These are phyloP conservation scores for Diglossa cyanea DNA, from an alignment of 2,797 vertebrate species.

Conservation along the genomic window DNA sequence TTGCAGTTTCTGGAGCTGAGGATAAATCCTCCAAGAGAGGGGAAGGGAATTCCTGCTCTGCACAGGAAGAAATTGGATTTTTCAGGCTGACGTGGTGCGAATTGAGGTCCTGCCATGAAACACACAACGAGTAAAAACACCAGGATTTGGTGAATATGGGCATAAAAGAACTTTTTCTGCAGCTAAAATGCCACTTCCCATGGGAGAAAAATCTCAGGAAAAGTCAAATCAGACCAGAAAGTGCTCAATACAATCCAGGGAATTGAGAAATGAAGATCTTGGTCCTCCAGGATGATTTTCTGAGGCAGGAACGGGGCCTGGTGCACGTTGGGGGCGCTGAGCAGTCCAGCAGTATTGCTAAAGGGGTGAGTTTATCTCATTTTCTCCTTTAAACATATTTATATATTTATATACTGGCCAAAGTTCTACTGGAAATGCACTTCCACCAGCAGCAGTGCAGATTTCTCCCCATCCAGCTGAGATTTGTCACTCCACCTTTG, in stretches of 20 bases:
- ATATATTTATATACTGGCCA: background rate
- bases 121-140: background rate
- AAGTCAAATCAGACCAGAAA: background rate
- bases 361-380: background rate
- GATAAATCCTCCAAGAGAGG: background rate
- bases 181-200: background rate
- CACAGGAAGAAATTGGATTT: background rate
- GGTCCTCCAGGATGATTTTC: background rate
- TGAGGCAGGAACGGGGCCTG: background rate
- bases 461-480: background rate
- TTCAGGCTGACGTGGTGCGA: background rate
- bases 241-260: background rate
- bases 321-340: background rate
- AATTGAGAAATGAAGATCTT: background rate
- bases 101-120: background rate
- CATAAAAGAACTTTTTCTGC: background rate
- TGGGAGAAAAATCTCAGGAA: background rate
- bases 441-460: background rate
- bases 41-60: background rate
- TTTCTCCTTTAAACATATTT: background rate
- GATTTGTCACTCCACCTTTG: background rate
- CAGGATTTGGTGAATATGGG: fast-evolving
- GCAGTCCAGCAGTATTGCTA: background rate
- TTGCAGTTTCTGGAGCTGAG: background rate
- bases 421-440: background rate